phyloP scores from a whole-genome alignment of 2,113 vertebrate species.

The Anthoscopus minutus region DNA sequence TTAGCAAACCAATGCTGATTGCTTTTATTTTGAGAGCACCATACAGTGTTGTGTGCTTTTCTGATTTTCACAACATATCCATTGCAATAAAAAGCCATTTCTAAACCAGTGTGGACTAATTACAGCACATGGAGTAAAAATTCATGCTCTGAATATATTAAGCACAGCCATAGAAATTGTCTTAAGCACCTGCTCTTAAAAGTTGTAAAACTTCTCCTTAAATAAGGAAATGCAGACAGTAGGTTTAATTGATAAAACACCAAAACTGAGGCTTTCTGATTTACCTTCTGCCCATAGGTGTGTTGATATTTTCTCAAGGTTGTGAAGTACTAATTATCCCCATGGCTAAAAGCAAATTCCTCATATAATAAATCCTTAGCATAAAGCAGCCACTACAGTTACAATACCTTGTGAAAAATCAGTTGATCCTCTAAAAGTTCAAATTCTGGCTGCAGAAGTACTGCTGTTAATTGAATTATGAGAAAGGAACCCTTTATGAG shows the following conservation, averaged over 20 bases:
- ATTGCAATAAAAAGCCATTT: background rate
- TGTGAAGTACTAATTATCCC: background rate
- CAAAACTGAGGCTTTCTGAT: background rate
- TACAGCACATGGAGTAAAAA: background rate
- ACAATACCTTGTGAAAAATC: background rate
- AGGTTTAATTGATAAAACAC: background rate
- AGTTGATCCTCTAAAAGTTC: background rate
- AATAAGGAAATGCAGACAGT: background rate
- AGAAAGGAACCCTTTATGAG: background rate
- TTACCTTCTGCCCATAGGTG: background rate
- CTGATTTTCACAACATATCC: background rate
- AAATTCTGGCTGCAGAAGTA: background rate
- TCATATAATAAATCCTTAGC: background rate
- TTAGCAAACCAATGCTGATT: background rate
- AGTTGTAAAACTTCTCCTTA: background rate
- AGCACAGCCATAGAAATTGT: background rate
- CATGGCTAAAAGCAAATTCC: background rate
- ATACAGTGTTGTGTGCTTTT: background rate
- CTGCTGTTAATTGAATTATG: background rate
- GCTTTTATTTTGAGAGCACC: background rate
- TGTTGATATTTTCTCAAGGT: background rate
- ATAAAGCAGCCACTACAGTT: background rate
- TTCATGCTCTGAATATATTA: background rate
- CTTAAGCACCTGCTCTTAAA: fast-evolving
- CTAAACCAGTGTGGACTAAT: background rate